Evolutionary conservation across 2,113 vertebrate species (phyloP).

Genomic region (Trinectes maculatus): DNA sequence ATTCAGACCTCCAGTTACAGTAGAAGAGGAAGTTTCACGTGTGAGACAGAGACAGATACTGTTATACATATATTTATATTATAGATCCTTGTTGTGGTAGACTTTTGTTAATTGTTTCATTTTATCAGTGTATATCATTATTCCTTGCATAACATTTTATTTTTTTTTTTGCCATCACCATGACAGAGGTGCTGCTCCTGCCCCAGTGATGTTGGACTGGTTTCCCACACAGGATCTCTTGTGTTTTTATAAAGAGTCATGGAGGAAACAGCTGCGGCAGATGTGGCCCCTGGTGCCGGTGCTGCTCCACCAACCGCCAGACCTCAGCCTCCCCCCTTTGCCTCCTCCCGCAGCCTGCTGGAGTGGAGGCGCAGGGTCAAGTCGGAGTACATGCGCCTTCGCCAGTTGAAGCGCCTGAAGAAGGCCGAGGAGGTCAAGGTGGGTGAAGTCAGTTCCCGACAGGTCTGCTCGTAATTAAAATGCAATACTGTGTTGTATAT

Average conservation of each 20-base stretch:
- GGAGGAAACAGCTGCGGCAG: constrained; percentile 68
- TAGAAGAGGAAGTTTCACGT: constrained; percentile 58
- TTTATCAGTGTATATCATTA: too few species aligned
- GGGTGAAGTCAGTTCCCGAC: background rate
- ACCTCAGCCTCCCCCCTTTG: constrained; percentile 73
- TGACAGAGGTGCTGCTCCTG: background rate
- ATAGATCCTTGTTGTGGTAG: background rate
- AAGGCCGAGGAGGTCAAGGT: constrained; percentile 93
- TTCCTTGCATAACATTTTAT: background rate
- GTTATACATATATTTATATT: background rate
- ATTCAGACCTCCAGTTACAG: background rate
- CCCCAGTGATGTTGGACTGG: background rate
- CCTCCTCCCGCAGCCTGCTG: constrained; percentile 80
- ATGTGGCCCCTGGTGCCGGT: constrained; percentile 1
- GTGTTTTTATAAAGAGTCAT: constrained; percentile 55
- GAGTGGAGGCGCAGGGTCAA: constrained; percentile 97
- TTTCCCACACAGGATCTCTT: background rate
- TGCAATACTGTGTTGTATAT: too few species aligned
- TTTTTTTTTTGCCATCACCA: too few species aligned
- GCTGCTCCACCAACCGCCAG: constrained; percentile 45
- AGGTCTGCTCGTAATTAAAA: background rate
- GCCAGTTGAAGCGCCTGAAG: constrained; percentile 93
- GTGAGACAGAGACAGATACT: background rate
- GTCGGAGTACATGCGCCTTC: constrained; percentile 96
- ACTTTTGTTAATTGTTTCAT: background rate